Evolutionary conservation across 2,113 vertebrate species (phyloP).

Genomic region (Mellivora capensis): DNA sequence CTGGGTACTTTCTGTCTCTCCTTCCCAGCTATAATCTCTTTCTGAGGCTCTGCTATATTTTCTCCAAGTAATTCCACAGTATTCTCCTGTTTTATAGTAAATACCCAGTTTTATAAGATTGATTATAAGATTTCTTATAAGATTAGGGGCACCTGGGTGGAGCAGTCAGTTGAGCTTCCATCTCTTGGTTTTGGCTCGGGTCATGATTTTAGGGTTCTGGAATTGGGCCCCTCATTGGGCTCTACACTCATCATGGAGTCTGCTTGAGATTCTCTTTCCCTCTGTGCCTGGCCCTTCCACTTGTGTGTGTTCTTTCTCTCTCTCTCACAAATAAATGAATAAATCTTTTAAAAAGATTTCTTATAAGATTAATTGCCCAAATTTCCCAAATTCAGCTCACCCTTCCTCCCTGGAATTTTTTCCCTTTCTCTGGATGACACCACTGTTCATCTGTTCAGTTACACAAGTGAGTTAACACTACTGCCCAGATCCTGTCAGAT

Average conservation of each 20-base stretch:
- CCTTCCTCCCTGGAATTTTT: background rate
- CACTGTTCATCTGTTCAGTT: background rate
- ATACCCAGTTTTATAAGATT: background rate
- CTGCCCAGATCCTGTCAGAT: background rate
- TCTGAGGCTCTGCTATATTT: background rate
- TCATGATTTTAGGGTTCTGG: background rate
- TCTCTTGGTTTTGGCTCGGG: background rate
- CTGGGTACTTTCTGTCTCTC: background rate
- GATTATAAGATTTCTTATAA: background rate
- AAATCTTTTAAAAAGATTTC: background rate
- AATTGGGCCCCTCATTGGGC: background rate
- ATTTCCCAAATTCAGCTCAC: background rate
- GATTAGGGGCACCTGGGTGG: background rate
- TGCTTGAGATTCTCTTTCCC: background rate
- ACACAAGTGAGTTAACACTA: background rate
- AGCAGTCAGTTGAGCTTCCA: background rate
- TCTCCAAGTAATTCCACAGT: background rate
- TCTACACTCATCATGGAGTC: background rate
- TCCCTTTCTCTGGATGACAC: background rate
- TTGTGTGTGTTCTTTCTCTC: background rate
- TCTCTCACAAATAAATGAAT: background rate
- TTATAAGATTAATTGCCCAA: background rate
- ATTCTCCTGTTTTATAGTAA: background rate
- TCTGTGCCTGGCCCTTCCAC: background rate
- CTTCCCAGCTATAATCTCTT: background rate